These are phyloP conservation scores for Hydrocynus forskahlii DNA, from an alignment of 2,797 vertebrate genomes.

Conservation along the genomic window DNA sequence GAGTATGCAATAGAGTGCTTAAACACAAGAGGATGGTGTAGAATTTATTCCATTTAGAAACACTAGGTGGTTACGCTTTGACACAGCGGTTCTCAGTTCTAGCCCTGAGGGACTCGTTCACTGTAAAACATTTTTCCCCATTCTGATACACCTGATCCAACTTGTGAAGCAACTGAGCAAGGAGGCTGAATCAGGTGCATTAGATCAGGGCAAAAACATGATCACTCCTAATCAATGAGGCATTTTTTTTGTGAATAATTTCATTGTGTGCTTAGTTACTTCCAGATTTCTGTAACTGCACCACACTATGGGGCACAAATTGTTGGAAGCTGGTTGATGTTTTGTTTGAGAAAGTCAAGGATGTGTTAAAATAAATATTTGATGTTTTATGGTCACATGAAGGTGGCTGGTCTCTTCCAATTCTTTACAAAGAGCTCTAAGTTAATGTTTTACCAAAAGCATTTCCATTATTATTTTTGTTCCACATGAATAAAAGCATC, in stretches of 20 bases:
- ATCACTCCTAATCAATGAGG: too few relatives aligned
- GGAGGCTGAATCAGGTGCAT: not conserved
- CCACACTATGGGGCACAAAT: not conserved
- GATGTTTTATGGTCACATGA: conserved; percentile 50
- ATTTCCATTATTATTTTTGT: not conserved
- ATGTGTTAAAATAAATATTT: conserved; percentile 77
- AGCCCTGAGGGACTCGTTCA: not conserved
- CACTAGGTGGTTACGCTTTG: not conserved
- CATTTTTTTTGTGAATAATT: not conserved
- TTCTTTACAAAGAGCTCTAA: conserved; percentile 22
- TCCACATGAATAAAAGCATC: not conserved
- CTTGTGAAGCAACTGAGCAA: not conserved
- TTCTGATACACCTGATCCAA: not conserved
- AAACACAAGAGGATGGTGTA: not conserved
- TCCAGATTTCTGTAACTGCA: not conserved
- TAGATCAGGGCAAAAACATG: not conserved
- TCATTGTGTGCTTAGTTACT: not conserved
- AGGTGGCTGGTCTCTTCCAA: conserved; percentile 58
- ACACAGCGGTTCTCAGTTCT: not conserved
- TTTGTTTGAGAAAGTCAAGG: conserved; percentile 72
- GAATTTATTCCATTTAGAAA: not conserved
- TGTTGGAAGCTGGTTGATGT: conserved; percentile 57
- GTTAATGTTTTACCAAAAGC: conserved; percentile 22
- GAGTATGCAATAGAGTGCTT: not conserved
- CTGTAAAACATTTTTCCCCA: not conserved